Evolutionary conservation across 2,888 invertebrate species (phyloP).

Genomic region (Acanthosepion esculentum): DNA sequence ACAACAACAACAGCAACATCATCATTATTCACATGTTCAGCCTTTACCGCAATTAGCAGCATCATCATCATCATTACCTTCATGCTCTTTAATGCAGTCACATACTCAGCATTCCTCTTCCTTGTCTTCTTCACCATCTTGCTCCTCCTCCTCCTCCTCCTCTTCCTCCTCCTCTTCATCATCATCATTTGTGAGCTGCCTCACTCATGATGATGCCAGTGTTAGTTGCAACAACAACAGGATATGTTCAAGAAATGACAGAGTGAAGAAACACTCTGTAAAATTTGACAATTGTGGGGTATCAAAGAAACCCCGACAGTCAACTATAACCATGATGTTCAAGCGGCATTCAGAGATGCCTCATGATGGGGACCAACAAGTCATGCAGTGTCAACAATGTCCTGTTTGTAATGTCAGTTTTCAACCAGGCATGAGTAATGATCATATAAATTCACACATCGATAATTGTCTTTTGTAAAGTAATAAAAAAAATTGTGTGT

Average conservation of each 20-base stretch:
- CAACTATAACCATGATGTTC: neutral
- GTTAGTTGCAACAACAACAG: neutral
- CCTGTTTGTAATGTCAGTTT: slow-evolving; percentile 68
- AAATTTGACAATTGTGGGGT: neutral
- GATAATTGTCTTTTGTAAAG: slow-evolving; percentile 71
- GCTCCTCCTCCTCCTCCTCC: neutral
- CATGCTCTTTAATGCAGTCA: neutral
- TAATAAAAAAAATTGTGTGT: slow-evolving; percentile 34
- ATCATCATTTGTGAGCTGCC: neutral
- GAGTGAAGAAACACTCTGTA: neutral
- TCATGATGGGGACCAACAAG: neutral
- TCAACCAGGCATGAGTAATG: slow-evolving; percentile 60
- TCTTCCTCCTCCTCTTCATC: neutral
- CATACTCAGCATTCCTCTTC: slow-evolving; percentile 25
- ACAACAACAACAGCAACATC: neutral
- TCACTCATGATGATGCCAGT: neutral
- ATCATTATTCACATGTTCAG: neutral
- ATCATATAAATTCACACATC: slow-evolving; percentile 70
- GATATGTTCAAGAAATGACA: neutral
- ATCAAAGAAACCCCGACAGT: neutral
- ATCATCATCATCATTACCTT: neutral
- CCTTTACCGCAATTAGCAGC: neutral
- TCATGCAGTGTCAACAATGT: slow-evolving; percentile 54
- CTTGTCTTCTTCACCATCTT: neutral
- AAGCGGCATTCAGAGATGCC: slow-evolving; percentile 15